A percentile compares a stretch with the other conserved stretches of the same genome.
phyloP scores from a whole-genome alignment of 2,888 invertebrate genomes.

The Hololepta plana region DNA sequence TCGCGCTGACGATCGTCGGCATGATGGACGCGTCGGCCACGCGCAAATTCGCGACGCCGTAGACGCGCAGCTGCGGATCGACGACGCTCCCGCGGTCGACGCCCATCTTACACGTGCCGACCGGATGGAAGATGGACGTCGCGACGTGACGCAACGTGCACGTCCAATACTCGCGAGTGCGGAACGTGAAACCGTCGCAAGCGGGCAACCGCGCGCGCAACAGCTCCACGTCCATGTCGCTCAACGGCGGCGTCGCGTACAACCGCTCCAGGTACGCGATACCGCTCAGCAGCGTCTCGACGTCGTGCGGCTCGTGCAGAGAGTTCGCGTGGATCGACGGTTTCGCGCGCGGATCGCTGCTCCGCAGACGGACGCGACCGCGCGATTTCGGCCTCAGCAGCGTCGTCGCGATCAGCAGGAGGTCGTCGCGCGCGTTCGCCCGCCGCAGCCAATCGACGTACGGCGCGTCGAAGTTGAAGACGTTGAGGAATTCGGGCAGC shows the following conservation, averaged over 20 bases:
- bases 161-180: conserved; percentile 76
- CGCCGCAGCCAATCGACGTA: too few species aligned
- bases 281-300: conserved; percentile 30
- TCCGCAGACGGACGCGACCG: conserved; percentile 49
- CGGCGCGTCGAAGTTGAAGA: too few species aligned
- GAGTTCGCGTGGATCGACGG: conserved; percentile 45
- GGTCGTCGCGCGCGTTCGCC: too few species aligned
- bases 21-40: conserved; percentile 77
- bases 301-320: conserved; percentile 33
- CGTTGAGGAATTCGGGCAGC: conserved; percentile 2
- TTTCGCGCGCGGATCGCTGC: conserved; percentile 33
- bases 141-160: conserved; percentile 70
- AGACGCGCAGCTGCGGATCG: conserved; percentile 55
- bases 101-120: conserved; percentile 75
- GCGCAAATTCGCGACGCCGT: conserved; percentile 59
- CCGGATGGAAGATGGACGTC: conserved; percentile 74
- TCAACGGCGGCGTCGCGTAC: conserved; percentile 59
- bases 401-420: conserved; percentile 54
- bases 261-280: conserved; percentile 35
- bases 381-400: conserved; percentile 74
- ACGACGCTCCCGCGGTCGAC: too few species aligned
- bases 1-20: conserved; percentile 71
- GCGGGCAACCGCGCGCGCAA: conserved; percentile 52
- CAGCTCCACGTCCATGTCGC: conserved; percentile 51
- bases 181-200: conserved; percentile 58